Percentiles rank a stretch among this genome's conserved stretches.
Evolutionary conservation across 2,888 invertebrate species (phyloP).

Genomic region (Meloe dianella): DNA sequence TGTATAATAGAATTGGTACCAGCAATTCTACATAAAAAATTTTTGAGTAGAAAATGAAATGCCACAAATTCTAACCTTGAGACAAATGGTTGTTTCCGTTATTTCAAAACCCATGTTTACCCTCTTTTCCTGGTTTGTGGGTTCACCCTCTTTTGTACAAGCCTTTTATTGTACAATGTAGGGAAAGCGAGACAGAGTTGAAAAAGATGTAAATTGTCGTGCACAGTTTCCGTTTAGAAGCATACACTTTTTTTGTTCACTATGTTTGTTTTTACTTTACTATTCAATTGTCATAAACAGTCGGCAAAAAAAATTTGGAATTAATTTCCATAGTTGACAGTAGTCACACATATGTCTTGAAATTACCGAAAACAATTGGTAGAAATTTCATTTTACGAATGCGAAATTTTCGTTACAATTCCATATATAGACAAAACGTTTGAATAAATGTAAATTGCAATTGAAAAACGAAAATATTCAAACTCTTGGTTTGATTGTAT

Average conservation of each 20-base stretch:
- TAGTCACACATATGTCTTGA: background rate
- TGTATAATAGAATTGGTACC: constrained; percentile 16
- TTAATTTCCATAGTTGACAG: constrained; percentile 26
- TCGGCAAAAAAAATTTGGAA: constrained; percentile 29
- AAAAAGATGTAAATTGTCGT: constrained; percentile 37
- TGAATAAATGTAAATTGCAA: constrained; percentile 4
- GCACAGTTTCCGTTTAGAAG: constrained; percentile 11
- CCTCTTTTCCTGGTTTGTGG: constrained; percentile 25
- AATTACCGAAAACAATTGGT: background rate
- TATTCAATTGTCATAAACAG: constrained; percentile 35
- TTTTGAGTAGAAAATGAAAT: constrained; percentile 22
- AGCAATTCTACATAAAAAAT: constrained; percentile 28
- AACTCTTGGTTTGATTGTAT: constrained; percentile 8
- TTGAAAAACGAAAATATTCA: background rate
- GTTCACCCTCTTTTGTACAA: constrained; percentile 27
- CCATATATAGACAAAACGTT: background rate
- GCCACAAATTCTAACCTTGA: constrained; percentile 31
- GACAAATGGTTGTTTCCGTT: constrained; percentile 37
- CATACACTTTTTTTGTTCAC: constrained; percentile 33
- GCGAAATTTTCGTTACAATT: background rate
- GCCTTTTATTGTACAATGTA: background rate
- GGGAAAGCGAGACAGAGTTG: background rate
- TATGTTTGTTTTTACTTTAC: constrained; percentile 33
- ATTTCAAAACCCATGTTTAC: constrained; percentile 31
- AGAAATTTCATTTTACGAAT: background rate